These are phyloP conservation scores for Pegoplata infirma DNA, from an alignment of 2,888 invertebrate species.

Conservation along the genomic window DNA sequence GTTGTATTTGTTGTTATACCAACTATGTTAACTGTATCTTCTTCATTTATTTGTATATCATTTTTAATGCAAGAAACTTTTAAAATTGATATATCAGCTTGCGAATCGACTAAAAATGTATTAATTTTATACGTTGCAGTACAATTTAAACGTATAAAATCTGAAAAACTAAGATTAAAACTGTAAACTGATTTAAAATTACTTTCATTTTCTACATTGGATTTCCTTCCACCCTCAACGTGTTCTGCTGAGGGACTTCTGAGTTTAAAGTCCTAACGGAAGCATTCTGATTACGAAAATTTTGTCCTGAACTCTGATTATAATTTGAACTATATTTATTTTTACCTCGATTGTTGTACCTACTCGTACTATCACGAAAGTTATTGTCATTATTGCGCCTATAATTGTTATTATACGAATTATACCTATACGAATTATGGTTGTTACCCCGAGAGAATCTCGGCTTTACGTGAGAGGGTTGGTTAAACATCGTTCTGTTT, in stretches of 20 bases:
- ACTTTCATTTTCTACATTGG: too few relatives aligned
- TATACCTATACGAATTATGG: neutral
- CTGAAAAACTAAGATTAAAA: constrained; percentile 4
- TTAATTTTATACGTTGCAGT: neutral
- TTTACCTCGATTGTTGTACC: neutral
- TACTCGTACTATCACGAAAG: neutral
- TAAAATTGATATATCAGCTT: too few relatives aligned
- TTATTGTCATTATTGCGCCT: neutral
- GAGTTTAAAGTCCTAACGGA: too few relatives aligned
- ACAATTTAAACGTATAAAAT: constrained; percentile 2
- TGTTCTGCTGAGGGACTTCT: too few relatives aligned
- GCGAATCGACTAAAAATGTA: constrained; percentile 18
- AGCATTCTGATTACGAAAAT: too few relatives aligned
- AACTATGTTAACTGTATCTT: constrained; percentile 2
- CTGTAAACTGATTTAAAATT: neutral
- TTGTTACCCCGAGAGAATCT: neutral
- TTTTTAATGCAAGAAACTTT: constrained; percentile 20
- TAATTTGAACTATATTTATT: neutral
- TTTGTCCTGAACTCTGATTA: neutral
- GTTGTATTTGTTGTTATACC: constrained; percentile 19
- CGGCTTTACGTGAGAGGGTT: too few relatives aligned
- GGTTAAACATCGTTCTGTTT: too few relatives aligned
- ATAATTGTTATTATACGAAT: neutral
- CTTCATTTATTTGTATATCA: neutral
- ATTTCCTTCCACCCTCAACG: too few relatives aligned